Evolutionary conservation across 2,113 vertebrate species (phyloP), one percentile per base, ranked within the genome.

Genomic region (Phocoena sinus): DNA sequence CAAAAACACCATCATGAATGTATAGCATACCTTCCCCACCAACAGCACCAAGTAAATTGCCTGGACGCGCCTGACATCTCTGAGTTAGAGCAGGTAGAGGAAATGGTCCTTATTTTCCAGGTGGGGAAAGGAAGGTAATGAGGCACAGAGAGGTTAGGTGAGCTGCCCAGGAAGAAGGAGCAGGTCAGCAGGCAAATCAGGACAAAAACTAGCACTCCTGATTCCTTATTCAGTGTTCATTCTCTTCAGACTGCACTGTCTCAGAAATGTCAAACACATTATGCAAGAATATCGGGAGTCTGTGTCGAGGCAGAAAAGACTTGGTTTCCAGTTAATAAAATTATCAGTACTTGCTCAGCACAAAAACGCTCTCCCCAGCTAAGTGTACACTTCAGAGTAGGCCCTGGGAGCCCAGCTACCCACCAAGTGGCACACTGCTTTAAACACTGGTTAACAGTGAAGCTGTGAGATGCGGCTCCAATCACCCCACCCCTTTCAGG

Each of bases 241-340:
- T 67, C 80, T 96, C 88, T 44, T 81, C 91, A 68, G 67, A 63
- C 76, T 53, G 12, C 67, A 80, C 44, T 23, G 1, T 79, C 95
- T 95, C 70, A 41, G 91, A 94, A 93, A 90, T 84, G 93, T 93
- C 89, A 97, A 87, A 76, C 70, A 91, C 33, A 77, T 92, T 93
- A 74, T 80, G 93, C 60, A 79, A 87, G 74, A 90, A 79, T 91
- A 94, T 41, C 6, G 0, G n/a, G 47, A 97, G 83, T 47, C 74
- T 7, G 41, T 53, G 53, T 17, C 25, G 91, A 94, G 84, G 63
- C 81, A 96, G 77, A 76, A 85, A 89, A 96, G 38, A 76, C 76
- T 58, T 83, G 76, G 38, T 91, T 97, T 94, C 83, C 60, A 84
- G 89, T 77, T 93, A 93, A 96, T 81, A 90, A 93, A 95, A 62